Evolutionary conservation across 2,797 vertebrate genomes (phyloP), one percentile per base, ranked within the genome.

Genomic region (Mormyrops boulengeri): DNA sequence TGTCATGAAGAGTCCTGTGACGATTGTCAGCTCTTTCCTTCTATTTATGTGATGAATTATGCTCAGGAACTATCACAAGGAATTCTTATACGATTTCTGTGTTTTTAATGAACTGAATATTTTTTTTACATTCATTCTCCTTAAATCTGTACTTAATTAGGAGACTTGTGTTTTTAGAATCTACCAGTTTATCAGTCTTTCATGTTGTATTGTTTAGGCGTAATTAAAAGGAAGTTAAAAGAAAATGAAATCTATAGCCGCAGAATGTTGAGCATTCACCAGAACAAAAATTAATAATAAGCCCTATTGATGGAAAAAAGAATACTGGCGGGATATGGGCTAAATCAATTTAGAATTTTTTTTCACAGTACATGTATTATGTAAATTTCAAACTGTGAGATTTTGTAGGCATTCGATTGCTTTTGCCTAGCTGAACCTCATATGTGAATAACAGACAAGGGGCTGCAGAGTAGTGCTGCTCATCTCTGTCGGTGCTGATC

Each of bases 161-260:
- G 22, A 34, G 11, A 2, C 73, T 50, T 11, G 26, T 60, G 73
- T 50, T 85, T 38, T 50, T n/a, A 47, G 41, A 88, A 69, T 44
- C 4, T 55, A 77, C 62, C 49, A 53, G 22, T 38, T 38, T 26
- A 87, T 57, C 85, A 55, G 30, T 52, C 50, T 55, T 38, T n/a
- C 52, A 55, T 87, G 4, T 57, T 87, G 22, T 87, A 55, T 87
- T 57, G 52, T 62, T 30, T 55, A 84, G 30, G 30, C 30, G 22
- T 60, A 82, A 82, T 60, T 88, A 88, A 90, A 88, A 88, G 85
- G 17, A 87, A 87, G 55, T 87, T 87, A 87, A 38, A 87, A 55
- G 52, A 34, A 88, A 60, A n/a, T 87, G 17, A 82, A 1, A 88
- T 88, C 50, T 80, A 49, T 60, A 80, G 30, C 66, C 0, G 12